phyloP scores from a whole-genome alignment of 2,888 invertebrate species.

The Drosophila mimica region DNA sequence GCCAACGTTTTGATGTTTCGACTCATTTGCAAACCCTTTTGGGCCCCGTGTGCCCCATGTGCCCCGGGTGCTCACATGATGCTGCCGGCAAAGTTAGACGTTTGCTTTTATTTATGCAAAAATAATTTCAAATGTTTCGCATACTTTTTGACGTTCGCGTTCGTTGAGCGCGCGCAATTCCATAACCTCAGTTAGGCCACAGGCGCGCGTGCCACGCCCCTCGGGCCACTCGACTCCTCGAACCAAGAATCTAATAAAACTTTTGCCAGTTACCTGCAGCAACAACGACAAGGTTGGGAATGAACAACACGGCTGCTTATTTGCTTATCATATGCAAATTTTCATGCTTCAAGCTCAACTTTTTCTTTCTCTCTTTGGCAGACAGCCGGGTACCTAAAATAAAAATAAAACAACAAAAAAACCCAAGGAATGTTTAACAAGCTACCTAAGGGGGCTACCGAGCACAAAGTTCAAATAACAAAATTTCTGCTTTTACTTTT shows the following conservation, averaged over 20 bases:
- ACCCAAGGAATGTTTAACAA: constrained; percentile 79
- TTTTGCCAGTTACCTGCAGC: constrained; percentile 68
- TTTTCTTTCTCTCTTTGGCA: constrained; percentile 56
- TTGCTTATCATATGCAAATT: constrained; percentile 82
- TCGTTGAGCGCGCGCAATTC: constrained; percentile 53
- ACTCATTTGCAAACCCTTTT: constrained; percentile 71
- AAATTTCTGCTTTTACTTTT: constrained; percentile 69
- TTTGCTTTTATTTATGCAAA: constrained; percentile 73
- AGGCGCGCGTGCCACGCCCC: constrained; percentile 38
- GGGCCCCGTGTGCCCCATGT: neutral
- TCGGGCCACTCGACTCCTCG: constrained; percentile 29
- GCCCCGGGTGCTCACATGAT: constrained; percentile 21
- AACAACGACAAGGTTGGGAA: constrained; percentile 25
- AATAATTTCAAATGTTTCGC: constrained; percentile 77
- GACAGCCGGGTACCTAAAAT: constrained; percentile 12
- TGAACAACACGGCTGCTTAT: constrained; percentile 53
- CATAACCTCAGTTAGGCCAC: constrained; percentile 66
- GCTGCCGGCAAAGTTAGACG: constrained; percentile 35
- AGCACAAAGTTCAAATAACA: constrained; percentile 76
- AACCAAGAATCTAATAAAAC: constrained; percentile 79
- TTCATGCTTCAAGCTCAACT: constrained; percentile 73
- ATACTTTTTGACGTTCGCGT: constrained; percentile 62
- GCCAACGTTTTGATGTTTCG: constrained; percentile 50
- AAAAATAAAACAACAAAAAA: constrained; percentile 22
- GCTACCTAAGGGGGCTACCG: constrained; percentile 64